Evolutionary conservation across 2,113 vertebrate genomes (phyloP).

Genomic region (Callospermophilus lateralis): DNA sequence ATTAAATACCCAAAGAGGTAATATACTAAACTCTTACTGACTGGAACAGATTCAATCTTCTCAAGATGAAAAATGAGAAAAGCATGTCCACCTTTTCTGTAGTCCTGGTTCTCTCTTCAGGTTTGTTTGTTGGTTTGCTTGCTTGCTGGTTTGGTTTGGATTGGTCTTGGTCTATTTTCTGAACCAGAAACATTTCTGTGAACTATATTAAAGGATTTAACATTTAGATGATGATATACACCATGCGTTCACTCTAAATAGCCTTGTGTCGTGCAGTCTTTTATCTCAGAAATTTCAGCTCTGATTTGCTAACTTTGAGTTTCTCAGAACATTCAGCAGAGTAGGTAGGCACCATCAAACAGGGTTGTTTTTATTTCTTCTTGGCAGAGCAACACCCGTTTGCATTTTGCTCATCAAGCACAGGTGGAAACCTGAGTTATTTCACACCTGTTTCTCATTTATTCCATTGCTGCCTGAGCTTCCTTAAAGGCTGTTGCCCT

Average conservation of each 20-base stretch:
- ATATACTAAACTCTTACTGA: not conserved
- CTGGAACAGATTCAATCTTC: not conserved
- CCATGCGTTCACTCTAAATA: not conserved
- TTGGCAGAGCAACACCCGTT: not conserved
- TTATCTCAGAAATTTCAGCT: conserved; percentile 40
- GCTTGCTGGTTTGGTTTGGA: not conserved
- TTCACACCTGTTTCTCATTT: conserved; percentile 2
- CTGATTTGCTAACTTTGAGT: conserved; percentile 31
- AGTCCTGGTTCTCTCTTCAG: not conserved
- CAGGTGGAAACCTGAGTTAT: conserved; percentile 10
- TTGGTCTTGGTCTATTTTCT: not conserved
- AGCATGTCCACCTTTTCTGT: not conserved
- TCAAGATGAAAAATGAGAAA: conserved; percentile 6
- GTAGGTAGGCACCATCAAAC: not conserved
- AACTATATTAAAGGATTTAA: conserved; percentile 45
- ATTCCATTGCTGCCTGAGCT: not conserved
- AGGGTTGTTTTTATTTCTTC: not conserved
- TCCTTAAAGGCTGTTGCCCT: not conserved
- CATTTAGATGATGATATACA: not conserved
- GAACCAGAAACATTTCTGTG: conserved; percentile 41
- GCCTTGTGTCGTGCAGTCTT: not conserved
- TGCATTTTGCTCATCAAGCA: not conserved
- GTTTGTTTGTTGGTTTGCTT: not conserved
- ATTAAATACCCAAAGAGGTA: not conserved
- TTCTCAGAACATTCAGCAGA: not conserved